Percentiles rank a stretch among this genome's conserved stretches.
Conservation (phyloP, 2,113 vertebrate genomes). For the Fregetta grallaria region DNA sequence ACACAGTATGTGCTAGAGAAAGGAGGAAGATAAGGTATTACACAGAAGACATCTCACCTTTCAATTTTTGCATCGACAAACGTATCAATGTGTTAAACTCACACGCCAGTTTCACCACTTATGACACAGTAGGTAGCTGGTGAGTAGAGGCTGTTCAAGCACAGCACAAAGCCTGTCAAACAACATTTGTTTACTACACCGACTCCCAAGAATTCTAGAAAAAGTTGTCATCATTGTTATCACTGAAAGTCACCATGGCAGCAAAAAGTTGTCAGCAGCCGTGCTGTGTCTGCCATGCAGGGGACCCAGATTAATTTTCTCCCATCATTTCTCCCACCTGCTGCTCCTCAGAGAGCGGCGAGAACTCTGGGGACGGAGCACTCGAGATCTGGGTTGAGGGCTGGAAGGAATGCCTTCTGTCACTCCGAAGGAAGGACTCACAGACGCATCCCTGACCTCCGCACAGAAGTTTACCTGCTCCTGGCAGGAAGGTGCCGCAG, state of each 20-base stretch:
- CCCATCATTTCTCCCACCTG: not conserved
- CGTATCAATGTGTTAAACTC: not conserved
- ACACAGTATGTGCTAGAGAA: not conserved
- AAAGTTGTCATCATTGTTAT: not conserved
- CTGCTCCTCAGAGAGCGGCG: not conserved
- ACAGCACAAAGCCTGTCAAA: not conserved
- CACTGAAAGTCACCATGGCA: not conserved
- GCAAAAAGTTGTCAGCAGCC: not conserved
- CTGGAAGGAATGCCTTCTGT: not conserved
- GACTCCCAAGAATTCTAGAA: slow-evolving; percentile 31
- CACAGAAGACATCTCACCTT: not conserved
- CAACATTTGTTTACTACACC: not conserved
- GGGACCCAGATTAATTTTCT: not conserved
- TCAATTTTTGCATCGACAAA: not conserved
- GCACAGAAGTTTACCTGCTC: not conserved
- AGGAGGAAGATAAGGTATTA: not conserved
- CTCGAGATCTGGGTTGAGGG: not conserved
- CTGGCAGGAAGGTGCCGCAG: not conserved
- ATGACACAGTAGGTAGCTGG: not conserved
- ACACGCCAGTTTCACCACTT: not conserved
- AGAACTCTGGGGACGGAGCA: not conserved
- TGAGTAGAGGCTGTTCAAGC: not conserved
- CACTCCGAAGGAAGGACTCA: not conserved
- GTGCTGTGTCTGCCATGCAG: not conserved
- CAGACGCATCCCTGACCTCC: not conserved